These are phyloP conservation scores for Coptodon bakossiorum DNA, from an alignment of 2,113 vertebrate species.

Conservation along the genomic window DNA sequence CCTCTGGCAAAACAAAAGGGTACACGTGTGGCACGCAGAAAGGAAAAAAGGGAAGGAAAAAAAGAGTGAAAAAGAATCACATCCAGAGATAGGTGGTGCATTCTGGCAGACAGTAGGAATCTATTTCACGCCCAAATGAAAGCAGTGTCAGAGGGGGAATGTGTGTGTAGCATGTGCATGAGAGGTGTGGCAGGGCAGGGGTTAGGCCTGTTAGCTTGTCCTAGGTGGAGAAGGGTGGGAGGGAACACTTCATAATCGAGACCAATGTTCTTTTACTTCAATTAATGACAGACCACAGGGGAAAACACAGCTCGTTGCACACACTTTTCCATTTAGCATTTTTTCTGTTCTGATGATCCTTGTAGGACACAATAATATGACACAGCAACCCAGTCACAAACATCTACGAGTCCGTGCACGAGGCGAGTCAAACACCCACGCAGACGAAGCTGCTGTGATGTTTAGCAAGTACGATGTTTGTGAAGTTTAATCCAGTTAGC, in stretches of 20 bases:
- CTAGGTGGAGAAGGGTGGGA: constrained; percentile 40
- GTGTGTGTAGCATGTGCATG: constrained; percentile 53
- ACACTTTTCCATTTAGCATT: neutral
- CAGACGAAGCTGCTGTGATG: neutral
- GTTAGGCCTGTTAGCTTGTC: constrained; percentile 63
- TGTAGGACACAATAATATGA: neutral
- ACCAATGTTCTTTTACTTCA: constrained; percentile 25
- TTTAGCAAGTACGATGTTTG: neutral
- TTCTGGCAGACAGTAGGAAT: constrained; percentile 68
- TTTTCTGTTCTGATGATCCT: neutral
- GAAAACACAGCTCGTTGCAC: constrained; percentile 18
- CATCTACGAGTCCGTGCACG: neutral
- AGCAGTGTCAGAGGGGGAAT: constrained; percentile 61
- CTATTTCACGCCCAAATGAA: constrained; percentile 71
- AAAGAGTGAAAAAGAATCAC: constrained; percentile 29
- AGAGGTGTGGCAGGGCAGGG: constrained; percentile 65
- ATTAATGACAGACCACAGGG: constrained; percentile 32
- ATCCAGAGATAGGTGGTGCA: constrained; percentile 65
- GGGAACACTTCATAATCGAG: constrained; percentile 34
- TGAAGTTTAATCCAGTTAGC: neutral
- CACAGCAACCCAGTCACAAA: neutral
- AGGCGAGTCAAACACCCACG: neutral
- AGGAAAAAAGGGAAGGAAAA: neutral
- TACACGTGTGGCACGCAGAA: constrained; percentile 40
- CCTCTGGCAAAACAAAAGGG: constrained; percentile 50